A percentile compares a stretch with the other conserved stretches of the same genome.
phyloP scores from a whole-genome alignment of 2,797 vertebrate genomes.

The Sebastes aleutianus region DNA sequence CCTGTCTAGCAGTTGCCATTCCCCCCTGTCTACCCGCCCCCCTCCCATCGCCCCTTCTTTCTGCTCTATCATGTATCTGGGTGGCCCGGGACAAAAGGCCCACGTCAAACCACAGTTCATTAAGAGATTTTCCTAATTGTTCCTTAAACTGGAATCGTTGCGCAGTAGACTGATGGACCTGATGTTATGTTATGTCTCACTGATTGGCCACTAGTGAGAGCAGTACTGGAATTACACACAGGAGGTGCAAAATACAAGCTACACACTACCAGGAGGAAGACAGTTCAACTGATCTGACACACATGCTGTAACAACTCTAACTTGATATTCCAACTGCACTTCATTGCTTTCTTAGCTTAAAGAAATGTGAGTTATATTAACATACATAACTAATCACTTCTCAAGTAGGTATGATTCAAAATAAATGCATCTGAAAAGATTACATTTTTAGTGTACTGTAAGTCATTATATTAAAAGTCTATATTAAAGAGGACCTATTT shows the following conservation, averaged over 20 bases:
- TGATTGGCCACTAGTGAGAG: conserved; percentile 17
- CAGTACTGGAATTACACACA: conserved; percentile 11
- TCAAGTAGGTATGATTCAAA: background rate
- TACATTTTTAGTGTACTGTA: background rate
- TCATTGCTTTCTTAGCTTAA: background rate
- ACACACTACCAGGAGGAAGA: conserved; percentile 12
- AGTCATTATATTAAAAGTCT: background rate
- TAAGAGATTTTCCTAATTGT: conserved; percentile 61
- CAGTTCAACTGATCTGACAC: conserved; percentile 11
- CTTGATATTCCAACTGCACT: background rate
- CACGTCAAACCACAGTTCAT: conserved; percentile 80
- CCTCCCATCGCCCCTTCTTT: conserved; percentile 48
- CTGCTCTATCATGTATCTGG: conserved; percentile 72
- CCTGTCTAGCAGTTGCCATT: conserved; percentile 94
- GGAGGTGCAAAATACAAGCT: conserved; percentile 29
- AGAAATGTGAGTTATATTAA: background rate
- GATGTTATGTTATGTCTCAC: conserved; percentile 41
- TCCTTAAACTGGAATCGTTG: conserved; percentile 38
- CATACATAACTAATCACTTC: background rate
- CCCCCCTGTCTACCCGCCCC: conserved; percentile 62
- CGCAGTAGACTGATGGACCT: conserved; percentile 30
- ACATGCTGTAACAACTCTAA: background rate
- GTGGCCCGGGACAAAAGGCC: conserved; percentile 77
- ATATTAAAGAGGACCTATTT: too few species aligned
- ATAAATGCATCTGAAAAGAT: background rate